Conservation (phyloP, 2,113 vertebrate genomes). For the Empidonax traillii region DNA sequence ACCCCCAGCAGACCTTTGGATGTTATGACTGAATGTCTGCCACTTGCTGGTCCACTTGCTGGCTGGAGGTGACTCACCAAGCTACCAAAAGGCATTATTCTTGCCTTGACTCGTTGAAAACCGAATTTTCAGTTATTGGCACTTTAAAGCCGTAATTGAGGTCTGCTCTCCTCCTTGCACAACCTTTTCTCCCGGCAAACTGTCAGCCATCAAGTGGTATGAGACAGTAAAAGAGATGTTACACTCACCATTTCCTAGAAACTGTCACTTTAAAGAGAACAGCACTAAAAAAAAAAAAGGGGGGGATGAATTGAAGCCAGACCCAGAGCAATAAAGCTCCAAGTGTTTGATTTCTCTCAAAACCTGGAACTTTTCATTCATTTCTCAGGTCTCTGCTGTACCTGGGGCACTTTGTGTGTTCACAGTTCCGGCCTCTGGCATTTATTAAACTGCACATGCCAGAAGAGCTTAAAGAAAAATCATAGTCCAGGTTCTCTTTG, state of each 20-base stretch:
- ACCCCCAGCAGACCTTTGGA: background rate
- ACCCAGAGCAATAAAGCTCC: background rate
- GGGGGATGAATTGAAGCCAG: background rate
- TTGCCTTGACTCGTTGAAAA: background rate
- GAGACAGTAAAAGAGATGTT: slow-evolving; percentile 4
- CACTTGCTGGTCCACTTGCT: background rate
- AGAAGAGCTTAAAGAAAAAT: background rate
- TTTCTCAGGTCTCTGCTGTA: background rate
- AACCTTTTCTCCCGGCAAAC: slow-evolving; percentile 9
- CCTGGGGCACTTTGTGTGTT: background rate
- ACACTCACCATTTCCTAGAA: slow-evolving; percentile 30
- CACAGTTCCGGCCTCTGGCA: background rate
- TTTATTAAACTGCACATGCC: background rate
- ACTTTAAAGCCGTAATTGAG: background rate
- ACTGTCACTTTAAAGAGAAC: slow-evolving; percentile 42
- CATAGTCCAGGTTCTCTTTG: background rate
- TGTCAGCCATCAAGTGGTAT: slow-evolving; percentile 12
- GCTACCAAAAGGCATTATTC: background rate
- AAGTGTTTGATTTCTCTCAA: slow-evolving; percentile 34
- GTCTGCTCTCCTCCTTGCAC: slow-evolving; percentile 2
- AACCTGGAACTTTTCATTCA: slow-evolving; percentile 16
- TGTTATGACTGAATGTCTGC: background rate
- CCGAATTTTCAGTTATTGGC: slow-evolving; percentile 13
- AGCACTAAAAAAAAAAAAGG: background rate
- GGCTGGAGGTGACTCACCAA: background rate